Base-by-base conservation (phyloP, 2,797 vertebrate genomes). In the Neopelma chrysocephalum region DNA sequence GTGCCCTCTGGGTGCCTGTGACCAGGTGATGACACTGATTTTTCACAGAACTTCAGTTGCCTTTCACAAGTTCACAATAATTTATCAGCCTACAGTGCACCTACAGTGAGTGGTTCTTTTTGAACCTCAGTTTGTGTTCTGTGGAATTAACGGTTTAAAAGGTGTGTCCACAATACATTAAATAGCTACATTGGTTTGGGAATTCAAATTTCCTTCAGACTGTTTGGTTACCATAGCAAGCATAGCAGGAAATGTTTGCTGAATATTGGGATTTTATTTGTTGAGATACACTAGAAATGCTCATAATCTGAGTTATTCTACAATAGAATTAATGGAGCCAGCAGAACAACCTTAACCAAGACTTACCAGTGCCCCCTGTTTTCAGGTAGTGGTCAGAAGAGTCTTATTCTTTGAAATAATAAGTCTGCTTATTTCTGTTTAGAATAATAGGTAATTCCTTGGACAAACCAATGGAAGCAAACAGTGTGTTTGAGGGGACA, bases 1-100 rank as follows among this genome's bases (percentile, higher is more conserved):
- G 45, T 6, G 42, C 84, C 73, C 78, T 50, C 84, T n/a, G 45
- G 61, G 53, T 43, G 81, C 69, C 71, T 17, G 57, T 64, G 87
- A 75, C 77, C 81, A 77, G 81, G 65, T 85, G 89, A n/a, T 82
- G 93, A 88, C 89, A 65, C 60, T 73, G 71, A 72, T 57, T 85
- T 90, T 69, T 85, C 68, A 62, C 80, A 82, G 15, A 79, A 21
- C 54, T 87, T 82, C 50, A 65, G 71, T 32, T 80, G 88, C 54
- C 43, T 85, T 87, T 91, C 78, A 23, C 78, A 64, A 56, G 29
- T 76, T 88, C 58, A 19, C 0, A 0, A 32, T 42, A 82, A 72
- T 82, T 92, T 82, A 45, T 50, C 18, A 4, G 32, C 76, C 64
- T 29, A 40, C 40, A 40, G 2, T 9, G 40, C 45, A 40, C 40